These are phyloP conservation scores for Siphonodentalium dalli DNA, from an alignment of 2,888 invertebrate genomes.

Conservation along the genomic window DNA sequence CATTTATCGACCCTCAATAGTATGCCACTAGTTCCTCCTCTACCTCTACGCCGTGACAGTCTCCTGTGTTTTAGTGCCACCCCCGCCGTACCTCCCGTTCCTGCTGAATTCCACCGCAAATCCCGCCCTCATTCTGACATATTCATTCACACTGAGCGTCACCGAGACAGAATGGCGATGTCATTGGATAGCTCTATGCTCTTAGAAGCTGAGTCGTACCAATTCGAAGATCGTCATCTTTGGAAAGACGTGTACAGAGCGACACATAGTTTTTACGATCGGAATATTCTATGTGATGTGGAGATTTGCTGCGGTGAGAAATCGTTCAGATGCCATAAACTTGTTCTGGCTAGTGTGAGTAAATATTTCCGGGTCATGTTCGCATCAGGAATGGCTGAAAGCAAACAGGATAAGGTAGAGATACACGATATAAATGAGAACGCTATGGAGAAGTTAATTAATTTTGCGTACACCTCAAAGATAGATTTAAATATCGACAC, in stretches of 20 bases:
- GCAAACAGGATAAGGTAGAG: constrained; percentile 46
- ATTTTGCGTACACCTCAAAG: constrained; percentile 67
- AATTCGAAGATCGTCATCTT: constrained; percentile 34
- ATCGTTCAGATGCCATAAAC: constrained; percentile 63
- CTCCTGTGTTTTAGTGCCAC: constrained; percentile 12
- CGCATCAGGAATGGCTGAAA: constrained; percentile 64
- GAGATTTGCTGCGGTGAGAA: constrained; percentile 51
- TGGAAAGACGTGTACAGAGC: constrained; percentile 41
- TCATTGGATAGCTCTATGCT: constrained; percentile 7
- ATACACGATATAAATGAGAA: constrained; percentile 62
- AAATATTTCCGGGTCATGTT: constrained; percentile 68
- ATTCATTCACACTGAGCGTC: too few species aligned
- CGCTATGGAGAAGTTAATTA: constrained; percentile 60
- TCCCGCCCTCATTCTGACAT: too few species aligned
- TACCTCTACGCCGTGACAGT: constrained; percentile 32
- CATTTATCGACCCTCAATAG: not conserved
- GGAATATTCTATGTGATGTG: constrained; percentile 62
- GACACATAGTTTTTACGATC: constrained; percentile 49
- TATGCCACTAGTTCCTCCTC: constrained; percentile 32
- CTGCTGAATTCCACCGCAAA: not conserved
- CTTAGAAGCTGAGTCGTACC: constrained; percentile 3
- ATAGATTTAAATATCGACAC: constrained; percentile 63
- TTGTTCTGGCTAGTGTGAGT: constrained; percentile 66
- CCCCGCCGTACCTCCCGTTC: constrained; percentile 3
- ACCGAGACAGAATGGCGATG: constrained; percentile 16